Evolutionary conservation across 2,113 vertebrate genomes (phyloP).

Genomic region (Hemiprocne comata): DNA sequence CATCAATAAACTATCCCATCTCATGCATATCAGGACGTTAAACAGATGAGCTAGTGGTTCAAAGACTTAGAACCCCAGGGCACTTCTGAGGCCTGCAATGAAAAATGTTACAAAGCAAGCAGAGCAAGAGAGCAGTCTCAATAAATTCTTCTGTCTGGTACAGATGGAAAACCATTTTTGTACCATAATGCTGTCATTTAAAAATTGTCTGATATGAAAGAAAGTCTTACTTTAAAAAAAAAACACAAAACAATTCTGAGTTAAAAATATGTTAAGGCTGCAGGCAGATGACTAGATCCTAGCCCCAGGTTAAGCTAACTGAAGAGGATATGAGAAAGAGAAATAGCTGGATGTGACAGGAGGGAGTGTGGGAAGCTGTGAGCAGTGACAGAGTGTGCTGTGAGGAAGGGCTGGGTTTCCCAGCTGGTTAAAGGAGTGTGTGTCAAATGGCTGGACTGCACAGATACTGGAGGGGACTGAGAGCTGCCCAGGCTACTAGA

Average conservation of each 20-base stretch:
- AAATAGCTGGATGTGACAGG: neutral
- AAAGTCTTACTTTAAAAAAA: neutral
- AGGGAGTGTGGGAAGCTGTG: neutral
- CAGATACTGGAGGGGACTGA: neutral
- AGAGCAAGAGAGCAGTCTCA: neutral
- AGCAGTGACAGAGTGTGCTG: neutral
- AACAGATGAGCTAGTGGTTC: neutral
- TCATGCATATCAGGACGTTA: neutral
- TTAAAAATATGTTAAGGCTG: neutral
- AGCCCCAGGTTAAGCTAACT: neutral
- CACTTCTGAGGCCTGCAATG: neutral
- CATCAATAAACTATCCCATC: neutral
- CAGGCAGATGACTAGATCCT: neutral
- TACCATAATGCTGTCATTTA: neutral
- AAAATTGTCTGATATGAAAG: neutral
- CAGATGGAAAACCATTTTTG: neutral
- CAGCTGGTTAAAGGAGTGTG: neutral
- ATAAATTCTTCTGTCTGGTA: neutral
- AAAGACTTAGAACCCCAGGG: neutral
- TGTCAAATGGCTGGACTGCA: neutral
- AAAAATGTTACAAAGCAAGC: neutral
- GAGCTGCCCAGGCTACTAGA: neutral
- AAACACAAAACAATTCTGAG: neutral
- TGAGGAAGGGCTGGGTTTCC: neutral
- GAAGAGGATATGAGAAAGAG: neutral